Evolutionary conservation across 2,888 invertebrate species (phyloP).

Genomic region (Melinopterus prodromus): DNA sequence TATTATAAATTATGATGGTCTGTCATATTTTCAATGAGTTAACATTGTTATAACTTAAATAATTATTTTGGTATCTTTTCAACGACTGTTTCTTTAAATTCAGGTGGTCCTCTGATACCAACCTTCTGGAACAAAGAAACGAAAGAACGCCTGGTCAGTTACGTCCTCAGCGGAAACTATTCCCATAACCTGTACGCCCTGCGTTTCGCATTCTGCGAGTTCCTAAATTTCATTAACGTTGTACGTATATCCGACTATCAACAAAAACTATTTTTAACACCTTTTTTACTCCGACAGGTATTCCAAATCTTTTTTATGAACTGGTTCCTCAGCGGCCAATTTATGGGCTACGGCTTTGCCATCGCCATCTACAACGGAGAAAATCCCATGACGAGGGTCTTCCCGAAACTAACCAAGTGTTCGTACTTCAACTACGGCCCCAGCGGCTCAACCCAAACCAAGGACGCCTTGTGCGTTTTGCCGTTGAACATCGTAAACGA

Average conservation of each 20-base stretch:
- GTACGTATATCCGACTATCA: constrained; percentile 61
- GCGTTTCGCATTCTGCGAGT: constrained; percentile 75
- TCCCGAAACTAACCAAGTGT: constrained; percentile 76
- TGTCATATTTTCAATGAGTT: no score
- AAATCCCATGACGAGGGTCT: constrained; percentile 71
- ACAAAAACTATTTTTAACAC: no score
- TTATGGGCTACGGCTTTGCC: constrained; percentile 68
- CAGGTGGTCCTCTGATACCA: constrained; percentile 66
- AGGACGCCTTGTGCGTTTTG: constrained; percentile 76
- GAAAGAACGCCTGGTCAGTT: constrained; percentile 66
- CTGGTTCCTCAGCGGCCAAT: constrained; percentile 70
- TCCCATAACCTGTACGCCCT: constrained; percentile 72
- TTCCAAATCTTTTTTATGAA: constrained; percentile 75
- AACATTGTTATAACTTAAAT: no score
- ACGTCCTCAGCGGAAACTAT: constrained; percentile 66
- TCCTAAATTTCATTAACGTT: constrained; percentile 77
- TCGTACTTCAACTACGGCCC: constrained; percentile 67
- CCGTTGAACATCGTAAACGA: constrained; percentile 83
- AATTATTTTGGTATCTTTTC: not conserved
- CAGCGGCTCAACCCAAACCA: constrained; percentile 65
- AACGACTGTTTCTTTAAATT: constrained; percentile 37
- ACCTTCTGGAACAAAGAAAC: constrained; percentile 66
- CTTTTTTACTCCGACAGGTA: constrained; percentile 60
- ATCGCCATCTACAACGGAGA: constrained; percentile 61
- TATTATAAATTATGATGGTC: no score